Evolutionary conservation across 2,888 invertebrate genomes (phyloP).

Genomic region (Nymphalis polychloros): DNA sequence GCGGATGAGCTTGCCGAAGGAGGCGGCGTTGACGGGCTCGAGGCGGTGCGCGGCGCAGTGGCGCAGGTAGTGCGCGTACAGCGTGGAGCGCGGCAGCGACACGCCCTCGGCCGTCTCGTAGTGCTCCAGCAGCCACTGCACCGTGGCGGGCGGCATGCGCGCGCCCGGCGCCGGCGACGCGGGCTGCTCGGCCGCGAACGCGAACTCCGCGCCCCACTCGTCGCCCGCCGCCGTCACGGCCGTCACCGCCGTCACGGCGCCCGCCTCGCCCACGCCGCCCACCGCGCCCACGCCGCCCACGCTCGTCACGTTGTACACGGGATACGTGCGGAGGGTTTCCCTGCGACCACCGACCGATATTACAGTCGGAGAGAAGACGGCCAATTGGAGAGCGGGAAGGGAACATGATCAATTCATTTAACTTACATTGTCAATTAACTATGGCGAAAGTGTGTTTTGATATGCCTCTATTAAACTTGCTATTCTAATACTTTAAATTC

Average conservation of each 20-base stretch:
- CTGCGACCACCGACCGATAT: conserved; percentile 53
- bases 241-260: conserved; percentile 61
- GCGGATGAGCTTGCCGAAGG: conserved; percentile 99
- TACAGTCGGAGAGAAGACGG: not conserved
- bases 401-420: too few relatives aligned
- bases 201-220: conserved; percentile 70
- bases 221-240: conserved; percentile 44
- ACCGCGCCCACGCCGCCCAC: conserved; percentile 54
- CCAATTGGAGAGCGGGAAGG: too few relatives aligned
- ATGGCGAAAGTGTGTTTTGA: too few relatives aligned
- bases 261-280: conserved; percentile 67
- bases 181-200: conserved; percentile 71
- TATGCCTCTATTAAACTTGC: too few relatives aligned
- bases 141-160: conserved; percentile 88
- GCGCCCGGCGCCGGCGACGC: conserved; percentile 53
- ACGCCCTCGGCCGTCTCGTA: conserved; percentile 98
- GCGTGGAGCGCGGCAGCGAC: conserved; percentile 94
- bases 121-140: conserved; percentile 97
- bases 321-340: conserved; percentile 87
- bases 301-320: conserved; percentile 70
- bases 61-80: conserved; percentile 98
- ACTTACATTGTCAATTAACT: too few relatives aligned
- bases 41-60: conserved; percentile 96
- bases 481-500: too few relatives aligned
- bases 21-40: conserved; percentile 99